Conservation (phyloP, 1,140 invertebrate genomes). For the Polypedilum pembai region DNA sequence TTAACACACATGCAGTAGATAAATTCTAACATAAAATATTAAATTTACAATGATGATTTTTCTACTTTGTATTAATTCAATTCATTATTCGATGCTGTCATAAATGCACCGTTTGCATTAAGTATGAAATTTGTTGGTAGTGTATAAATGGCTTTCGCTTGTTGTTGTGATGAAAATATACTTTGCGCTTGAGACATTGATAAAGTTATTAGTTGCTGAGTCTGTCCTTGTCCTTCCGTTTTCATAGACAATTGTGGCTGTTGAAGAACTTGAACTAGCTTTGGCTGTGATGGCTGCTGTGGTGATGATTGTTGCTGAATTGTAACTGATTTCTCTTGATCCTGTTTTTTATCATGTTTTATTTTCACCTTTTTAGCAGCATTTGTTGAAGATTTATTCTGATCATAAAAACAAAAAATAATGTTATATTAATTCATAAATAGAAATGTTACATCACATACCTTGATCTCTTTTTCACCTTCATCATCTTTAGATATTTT, state of each 20-base stretch:
- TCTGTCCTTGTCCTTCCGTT: not conserved
- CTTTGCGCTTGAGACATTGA: not conserved
- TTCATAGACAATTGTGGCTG: not conserved
- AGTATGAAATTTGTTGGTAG: slow-evolving; percentile 8
- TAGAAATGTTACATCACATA: not conserved
- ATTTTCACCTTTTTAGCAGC: not conserved
- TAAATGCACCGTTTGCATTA: not conserved
- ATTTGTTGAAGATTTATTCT: not conserved
- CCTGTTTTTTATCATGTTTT: not conserved
- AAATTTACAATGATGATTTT: too few species aligned
- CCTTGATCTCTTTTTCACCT: not conserved
- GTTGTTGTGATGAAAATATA: not conserved
- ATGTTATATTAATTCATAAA: not conserved
- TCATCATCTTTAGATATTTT: not conserved
- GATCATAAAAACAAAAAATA: not conserved
- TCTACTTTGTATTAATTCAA: not conserved
- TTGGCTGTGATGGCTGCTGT: not conserved
- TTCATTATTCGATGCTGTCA: not conserved
- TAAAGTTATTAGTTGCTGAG: not conserved
- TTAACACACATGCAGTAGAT: too few species aligned
- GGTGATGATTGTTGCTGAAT: not conserved
- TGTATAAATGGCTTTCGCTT: not conserved
- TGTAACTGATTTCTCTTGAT: not conserved
- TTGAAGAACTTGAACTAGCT: not conserved
- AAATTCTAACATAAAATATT: too few species aligned